Evolutionary conservation across 1,140 invertebrate species (phyloP).

Genomic region (Helicoverpa armigera): DNA sequence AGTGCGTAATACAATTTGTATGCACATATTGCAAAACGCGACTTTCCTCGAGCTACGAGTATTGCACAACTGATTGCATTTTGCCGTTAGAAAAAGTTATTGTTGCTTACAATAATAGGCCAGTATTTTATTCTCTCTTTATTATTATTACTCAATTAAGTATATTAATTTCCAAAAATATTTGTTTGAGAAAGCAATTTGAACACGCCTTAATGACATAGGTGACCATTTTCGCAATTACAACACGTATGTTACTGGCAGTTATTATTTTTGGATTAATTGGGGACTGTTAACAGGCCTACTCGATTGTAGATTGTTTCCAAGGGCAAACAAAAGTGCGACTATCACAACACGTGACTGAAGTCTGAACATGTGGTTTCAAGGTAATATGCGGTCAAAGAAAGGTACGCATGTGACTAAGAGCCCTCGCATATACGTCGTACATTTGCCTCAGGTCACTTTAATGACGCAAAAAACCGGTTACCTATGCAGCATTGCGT

Average conservation of each 20-base stretch:
- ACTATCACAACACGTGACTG: constrained; percentile 13
- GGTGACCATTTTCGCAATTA: too few species aligned
- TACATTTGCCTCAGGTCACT: background rate
- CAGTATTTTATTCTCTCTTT: too few species aligned
- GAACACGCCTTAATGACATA: too few species aligned
- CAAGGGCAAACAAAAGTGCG: constrained; percentile 20
- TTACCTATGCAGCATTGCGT: background rate
- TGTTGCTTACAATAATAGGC: background rate
- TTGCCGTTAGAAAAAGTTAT: background rate
- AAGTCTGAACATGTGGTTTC: constrained; percentile 16
- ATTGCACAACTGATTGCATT: constrained; percentile 2
- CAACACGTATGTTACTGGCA: too few species aligned
- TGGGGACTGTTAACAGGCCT: background rate
- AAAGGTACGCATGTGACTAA: constrained; percentile 41
- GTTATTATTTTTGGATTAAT: background rate
- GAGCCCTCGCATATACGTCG: background rate
- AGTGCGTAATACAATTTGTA: constrained; percentile 33
- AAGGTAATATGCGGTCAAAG: constrained; percentile 31
- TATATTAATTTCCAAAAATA: too few species aligned
- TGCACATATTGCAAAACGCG: constrained; percentile 13
- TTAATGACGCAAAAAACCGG: background rate
- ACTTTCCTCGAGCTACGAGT: constrained; percentile 15
- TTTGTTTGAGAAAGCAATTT: too few species aligned
- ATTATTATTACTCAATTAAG: background rate
- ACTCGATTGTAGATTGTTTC: constrained; percentile 3